phyloP scores from a whole-genome alignment of 2,888 invertebrate genomes.

The Galerucella calmariensis region DNA sequence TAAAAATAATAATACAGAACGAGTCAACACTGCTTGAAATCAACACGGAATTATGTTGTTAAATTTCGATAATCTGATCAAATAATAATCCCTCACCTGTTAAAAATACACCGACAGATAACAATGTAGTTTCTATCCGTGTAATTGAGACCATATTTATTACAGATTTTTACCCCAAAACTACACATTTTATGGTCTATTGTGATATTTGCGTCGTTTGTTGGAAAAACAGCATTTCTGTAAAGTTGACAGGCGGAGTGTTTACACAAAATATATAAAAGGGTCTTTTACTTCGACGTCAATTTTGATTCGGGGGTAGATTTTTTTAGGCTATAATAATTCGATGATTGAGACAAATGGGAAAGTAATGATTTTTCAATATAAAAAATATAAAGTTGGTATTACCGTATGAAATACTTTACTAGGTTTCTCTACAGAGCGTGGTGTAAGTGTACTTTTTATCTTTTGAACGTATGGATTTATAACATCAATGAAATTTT shows the following conservation, averaged over 20 bases:
- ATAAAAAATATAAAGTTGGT: neutral
- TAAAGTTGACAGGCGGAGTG: constrained; percentile 62
- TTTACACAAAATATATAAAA: constrained; percentile 63
- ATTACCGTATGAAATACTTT: neutral
- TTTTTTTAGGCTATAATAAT: constrained; percentile 51
- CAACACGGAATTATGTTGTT: neutral
- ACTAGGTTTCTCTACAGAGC: no score
- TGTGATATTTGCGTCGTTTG: constrained; percentile 59
- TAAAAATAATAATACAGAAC: no score
- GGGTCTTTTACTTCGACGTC: constrained; percentile 47
- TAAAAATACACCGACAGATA: constrained; percentile 31
- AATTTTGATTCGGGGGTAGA: constrained; percentile 50
- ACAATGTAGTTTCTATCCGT: constrained; percentile 44
- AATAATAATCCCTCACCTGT: constrained; percentile 40
- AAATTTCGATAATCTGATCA: constrained; percentile 7
- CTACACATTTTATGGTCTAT: constrained; percentile 55
- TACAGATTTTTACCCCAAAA: constrained; percentile 61
- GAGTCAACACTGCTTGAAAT: neutral
- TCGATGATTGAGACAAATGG: constrained; percentile 50
- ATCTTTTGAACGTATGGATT: no score
- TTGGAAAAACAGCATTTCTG: constrained; percentile 60
- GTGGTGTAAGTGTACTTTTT: no score
- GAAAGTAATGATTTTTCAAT: neutral
- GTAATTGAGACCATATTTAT: constrained; percentile 62
- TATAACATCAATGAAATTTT: no score